These are phyloP conservation scores for Hypomecis atomaria DNA, from an alignment of 2,888 invertebrate species.

Conservation along the genomic window DNA sequence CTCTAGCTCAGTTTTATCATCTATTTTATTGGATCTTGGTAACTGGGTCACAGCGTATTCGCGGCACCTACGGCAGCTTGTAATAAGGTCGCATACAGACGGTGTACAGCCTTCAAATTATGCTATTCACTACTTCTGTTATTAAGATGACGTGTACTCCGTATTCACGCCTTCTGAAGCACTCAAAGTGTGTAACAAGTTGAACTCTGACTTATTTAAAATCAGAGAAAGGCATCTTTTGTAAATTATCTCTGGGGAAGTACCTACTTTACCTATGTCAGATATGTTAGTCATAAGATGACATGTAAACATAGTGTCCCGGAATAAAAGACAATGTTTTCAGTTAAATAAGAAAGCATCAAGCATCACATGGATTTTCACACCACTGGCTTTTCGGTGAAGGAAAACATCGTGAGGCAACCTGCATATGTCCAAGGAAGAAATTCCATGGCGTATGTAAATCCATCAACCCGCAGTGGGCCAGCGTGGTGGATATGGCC, in stretches of 20 bases:
- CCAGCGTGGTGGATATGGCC: no score
- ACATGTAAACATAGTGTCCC: no score
- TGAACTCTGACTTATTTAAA: background rate
- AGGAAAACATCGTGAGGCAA: no score
- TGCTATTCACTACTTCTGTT: constrained; percentile 50
- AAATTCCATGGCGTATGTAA: no score
- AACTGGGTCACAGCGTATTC: constrained; percentile 29
- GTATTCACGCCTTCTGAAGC: constrained; percentile 32
- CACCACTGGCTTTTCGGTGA: no score
- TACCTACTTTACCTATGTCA: background rate
- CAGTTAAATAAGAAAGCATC: no score
- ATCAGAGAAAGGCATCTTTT: background rate
- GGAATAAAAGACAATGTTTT: no score
- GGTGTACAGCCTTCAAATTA: constrained; percentile 53
- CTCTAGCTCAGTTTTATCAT: background rate
- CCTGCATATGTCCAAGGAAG: no score
- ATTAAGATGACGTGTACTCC: constrained; percentile 42
- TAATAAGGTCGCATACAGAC: constrained; percentile 63
- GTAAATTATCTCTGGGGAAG: background rate
- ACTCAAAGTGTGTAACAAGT: background rate
- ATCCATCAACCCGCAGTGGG: no score
- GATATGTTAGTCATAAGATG: no score
- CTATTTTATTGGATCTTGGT: background rate
- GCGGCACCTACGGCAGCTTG: constrained; percentile 66
- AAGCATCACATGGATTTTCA: no score